Conservation (phyloP, 2,888 invertebrate species). For the Drosophila acutilabella region DNA sequence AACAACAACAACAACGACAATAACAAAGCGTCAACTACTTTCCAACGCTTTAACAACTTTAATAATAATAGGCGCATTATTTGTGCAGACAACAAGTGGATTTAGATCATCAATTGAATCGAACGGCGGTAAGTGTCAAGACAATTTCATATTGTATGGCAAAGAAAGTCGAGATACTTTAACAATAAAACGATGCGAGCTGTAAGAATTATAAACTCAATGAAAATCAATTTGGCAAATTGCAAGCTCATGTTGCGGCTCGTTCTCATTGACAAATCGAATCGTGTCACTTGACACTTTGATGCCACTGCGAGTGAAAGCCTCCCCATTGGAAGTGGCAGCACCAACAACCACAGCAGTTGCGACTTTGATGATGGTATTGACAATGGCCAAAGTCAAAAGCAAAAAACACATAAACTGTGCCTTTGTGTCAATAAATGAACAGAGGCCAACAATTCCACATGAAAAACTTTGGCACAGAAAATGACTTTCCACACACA, state of each 20-base stretch:
- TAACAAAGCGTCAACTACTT: constrained; percentile 65
- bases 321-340: constrained; percentile 30
- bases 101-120: constrained; percentile 79
- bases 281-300: constrained; percentile 68
- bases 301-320: constrained; percentile 64
- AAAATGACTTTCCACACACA: constrained; percentile 75
- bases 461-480: constrained; percentile 78
- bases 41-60: constrained; percentile 77
- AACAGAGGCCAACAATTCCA: constrained; percentile 49
- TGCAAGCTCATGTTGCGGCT: constrained; percentile 72
- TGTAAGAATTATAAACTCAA: constrained; percentile 47
- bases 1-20: constrained; percentile 26
- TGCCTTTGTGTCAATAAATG: constrained; percentile 79
- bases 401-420: constrained; percentile 60
- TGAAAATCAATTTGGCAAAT: constrained; percentile 78
- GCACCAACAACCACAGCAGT: constrained; percentile 7
- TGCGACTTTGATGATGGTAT: constrained; percentile 29
- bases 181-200: background rate
- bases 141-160: constrained; percentile 47
- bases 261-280: constrained; percentile 68
- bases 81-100: constrained; percentile 81
- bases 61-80: constrained; percentile 76
- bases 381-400: constrained; percentile 61
- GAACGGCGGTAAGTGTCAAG: constrained; percentile 77
- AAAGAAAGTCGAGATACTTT: constrained; percentile 50